Evolutionary conservation across 2,888 invertebrate genomes (phyloP).

Genomic region (Beris morrisii): DNA sequence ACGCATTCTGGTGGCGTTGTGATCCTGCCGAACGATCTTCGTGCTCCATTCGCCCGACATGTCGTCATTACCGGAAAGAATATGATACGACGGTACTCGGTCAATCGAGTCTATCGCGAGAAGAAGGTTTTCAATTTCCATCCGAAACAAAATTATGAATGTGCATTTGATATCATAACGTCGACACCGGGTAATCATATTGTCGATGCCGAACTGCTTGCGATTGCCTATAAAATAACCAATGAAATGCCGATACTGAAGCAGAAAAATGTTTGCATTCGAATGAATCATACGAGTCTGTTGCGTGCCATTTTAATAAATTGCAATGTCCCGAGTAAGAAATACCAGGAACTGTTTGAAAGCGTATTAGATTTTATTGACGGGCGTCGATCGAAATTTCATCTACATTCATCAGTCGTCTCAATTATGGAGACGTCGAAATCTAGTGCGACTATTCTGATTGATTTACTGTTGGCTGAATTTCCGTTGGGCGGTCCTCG

Average conservation of each 20-base stretch:
- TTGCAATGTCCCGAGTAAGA: conserved; percentile 75
- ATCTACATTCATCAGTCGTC: conserved; percentile 71
- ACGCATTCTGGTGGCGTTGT: conserved; percentile 84
- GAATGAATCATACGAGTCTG: conserved; percentile 78
- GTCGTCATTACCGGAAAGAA: conserved; percentile 78
- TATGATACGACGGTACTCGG: conserved; percentile 79
- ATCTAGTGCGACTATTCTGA: conserved; percentile 49
- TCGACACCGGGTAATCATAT: conserved; percentile 72
- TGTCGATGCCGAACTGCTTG: conserved; percentile 83
- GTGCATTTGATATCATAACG: conserved; percentile 91
- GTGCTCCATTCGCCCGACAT: conserved; percentile 78
- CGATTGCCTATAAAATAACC: conserved; percentile 74
- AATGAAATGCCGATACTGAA: conserved; percentile 67
- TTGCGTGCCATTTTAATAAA: conserved; percentile 75
- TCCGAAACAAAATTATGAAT: conserved; percentile 86
- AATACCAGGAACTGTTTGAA: conserved; percentile 56
- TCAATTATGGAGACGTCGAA: conserved; percentile 63
- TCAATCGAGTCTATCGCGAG: conserved; percentile 85
- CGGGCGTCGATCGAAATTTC: conserved; percentile 67
- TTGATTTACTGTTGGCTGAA: conserved; percentile 51
- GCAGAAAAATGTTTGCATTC: conserved; percentile 68
- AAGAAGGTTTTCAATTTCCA: conserved; percentile 78
- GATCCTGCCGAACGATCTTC: conserved; percentile 81
- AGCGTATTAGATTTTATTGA: conserved; percentile 55
- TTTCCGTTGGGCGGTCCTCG: conserved; percentile 49